Evolutionary conservation across 2,797 vertebrate genomes (phyloP).

Genomic region (Chaenodraco wilsoni): DNA sequence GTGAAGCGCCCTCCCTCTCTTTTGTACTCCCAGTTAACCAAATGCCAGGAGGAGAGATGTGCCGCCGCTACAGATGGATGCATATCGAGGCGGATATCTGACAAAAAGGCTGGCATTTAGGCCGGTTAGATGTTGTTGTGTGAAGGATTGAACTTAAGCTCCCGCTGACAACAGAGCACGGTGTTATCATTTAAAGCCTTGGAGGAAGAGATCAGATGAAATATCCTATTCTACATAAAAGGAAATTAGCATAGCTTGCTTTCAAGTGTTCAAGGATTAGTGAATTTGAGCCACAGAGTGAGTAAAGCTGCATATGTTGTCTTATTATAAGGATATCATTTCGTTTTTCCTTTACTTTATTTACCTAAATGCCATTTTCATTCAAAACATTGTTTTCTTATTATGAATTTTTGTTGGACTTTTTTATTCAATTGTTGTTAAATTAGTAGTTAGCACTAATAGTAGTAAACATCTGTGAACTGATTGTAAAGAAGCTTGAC

Average conservation of each 20-base stretch:
- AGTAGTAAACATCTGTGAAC: background rate
- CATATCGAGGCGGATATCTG: background rate
- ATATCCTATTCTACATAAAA: background rate
- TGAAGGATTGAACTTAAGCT: slow-evolving; percentile 9
- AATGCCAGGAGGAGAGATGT: slow-evolving; percentile 33
- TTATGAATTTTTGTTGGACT: background rate
- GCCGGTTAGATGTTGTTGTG: background rate
- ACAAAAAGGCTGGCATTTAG: slow-evolving; percentile 38
- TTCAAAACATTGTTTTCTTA: background rate
- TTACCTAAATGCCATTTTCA: background rate
- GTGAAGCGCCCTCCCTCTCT: slow-evolving; percentile 21
- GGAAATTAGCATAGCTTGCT: background rate
- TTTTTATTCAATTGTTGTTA: background rate
- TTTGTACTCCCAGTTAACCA: slow-evolving; percentile 38
- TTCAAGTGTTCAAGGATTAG: background rate
- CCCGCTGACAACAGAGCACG: background rate
- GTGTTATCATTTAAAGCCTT: background rate
- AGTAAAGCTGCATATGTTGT: no score
- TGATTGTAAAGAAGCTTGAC: background rate
- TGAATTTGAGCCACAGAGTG: background rate
- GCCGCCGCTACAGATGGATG: slow-evolving; percentile 18
- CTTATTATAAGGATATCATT: background rate
- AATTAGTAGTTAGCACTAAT: no score
- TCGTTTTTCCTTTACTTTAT: background rate
- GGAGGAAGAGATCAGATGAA: slow-evolving; percentile 1